Conservation (phyloP, 2,113 vertebrate species). For the Leptobrachium ailaonicum region DNA sequence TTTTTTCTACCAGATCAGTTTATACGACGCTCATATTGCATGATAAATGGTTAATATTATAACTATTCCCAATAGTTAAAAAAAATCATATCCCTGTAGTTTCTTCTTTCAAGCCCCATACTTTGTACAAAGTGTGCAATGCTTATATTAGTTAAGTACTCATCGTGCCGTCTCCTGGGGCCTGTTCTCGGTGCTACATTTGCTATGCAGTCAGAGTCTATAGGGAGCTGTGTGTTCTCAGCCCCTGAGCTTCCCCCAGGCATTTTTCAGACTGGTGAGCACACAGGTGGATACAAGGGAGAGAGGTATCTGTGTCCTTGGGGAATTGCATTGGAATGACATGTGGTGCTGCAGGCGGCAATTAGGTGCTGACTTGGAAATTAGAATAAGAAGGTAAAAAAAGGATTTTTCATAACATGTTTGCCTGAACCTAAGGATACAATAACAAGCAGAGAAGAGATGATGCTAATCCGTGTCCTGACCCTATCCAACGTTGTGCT, state of each 20-base stretch:
- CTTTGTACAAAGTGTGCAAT: not conserved
- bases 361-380: constrained; percentile 47
- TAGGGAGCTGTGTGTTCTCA: constrained; percentile 33
- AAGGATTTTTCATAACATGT: not conserved
- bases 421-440: not conserved
- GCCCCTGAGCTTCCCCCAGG: constrained; percentile 29
- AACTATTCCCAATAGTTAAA: not conserved
- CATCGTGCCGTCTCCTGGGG: constrained; percentile 10
- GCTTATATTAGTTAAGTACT: constrained; percentile 10
- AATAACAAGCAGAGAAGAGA: not conserved
- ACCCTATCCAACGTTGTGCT: too few species aligned
- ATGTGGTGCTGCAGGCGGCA: constrained; percentile 34
- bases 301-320: constrained; percentile 9
- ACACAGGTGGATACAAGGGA: constrained; percentile 21
- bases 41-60: too few species aligned
- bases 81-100: not conserved
- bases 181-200: constrained; percentile 40
- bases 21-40: too few species aligned
- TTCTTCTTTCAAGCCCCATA: not conserved
- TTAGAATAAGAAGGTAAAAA: constrained; percentile 21
- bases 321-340: constrained; percentile 33
- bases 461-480: too few species aligned
- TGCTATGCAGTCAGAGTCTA: constrained; percentile 27
- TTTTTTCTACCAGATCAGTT: too few species aligned
- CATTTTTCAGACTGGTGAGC: constrained; percentile 36